These are phyloP conservation scores for Lipophrys pholis DNA, from an alignment of 2,113 vertebrate species.

Conservation along the genomic window DNA sequence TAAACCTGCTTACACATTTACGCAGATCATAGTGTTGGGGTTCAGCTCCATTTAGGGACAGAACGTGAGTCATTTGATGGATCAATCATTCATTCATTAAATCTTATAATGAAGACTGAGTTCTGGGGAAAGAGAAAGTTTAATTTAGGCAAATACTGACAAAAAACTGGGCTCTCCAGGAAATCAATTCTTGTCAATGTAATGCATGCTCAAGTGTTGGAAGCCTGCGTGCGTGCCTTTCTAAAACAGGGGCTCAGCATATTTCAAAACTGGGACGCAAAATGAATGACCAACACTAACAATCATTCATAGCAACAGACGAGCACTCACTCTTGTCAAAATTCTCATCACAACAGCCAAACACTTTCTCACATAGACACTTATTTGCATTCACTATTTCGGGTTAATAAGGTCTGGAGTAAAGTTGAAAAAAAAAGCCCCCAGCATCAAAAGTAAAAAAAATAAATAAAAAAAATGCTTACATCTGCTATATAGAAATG, in stretches of 20 bases:
- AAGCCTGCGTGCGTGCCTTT: slow-evolving; percentile 8
- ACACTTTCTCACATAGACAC: not conserved
- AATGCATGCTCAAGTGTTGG: not conserved
- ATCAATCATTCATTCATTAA: too few relatives aligned
- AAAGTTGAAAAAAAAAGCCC: slow-evolving; percentile 48
- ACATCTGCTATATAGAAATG: slow-evolving; percentile 64
- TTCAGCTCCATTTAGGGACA: not conserved
- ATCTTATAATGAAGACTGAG: too few relatives aligned
- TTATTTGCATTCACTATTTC: slow-evolving; percentile 56
- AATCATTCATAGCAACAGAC: too few relatives aligned
- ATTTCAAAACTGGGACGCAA: slow-evolving; percentile 22
- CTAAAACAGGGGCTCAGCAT: not conserved
- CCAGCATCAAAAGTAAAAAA: slow-evolving; percentile 70
- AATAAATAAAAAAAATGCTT: too few relatives aligned
- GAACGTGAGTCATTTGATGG: too few relatives aligned
- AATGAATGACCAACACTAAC: slow-evolving; percentile 20
- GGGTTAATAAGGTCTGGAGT: slow-evolving; percentile 55
- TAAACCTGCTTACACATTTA: slow-evolving; percentile 3
- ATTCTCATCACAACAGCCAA: not conserved
- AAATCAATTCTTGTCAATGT: too few relatives aligned
- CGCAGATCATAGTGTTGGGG: not conserved
- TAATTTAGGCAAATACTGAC: too few relatives aligned
- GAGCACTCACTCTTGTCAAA: not conserved
- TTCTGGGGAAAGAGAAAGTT: too few relatives aligned
- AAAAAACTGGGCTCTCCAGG: too few relatives aligned